phyloP scores from a whole-genome alignment of 1,140 invertebrate species.

The Macrobrachium nipponense region DNA sequence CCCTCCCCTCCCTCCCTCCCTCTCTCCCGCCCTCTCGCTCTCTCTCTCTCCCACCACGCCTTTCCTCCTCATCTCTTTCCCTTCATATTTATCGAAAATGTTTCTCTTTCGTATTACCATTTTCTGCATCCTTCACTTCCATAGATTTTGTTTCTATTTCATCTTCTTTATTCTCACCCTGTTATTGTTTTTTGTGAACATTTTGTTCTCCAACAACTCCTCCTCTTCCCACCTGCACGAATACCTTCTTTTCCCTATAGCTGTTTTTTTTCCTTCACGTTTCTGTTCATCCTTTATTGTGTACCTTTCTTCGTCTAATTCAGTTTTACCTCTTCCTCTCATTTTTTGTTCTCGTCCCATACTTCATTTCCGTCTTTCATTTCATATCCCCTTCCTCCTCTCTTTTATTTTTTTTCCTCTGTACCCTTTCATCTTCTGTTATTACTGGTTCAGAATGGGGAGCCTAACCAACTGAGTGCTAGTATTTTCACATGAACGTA shows the following conservation, averaged over 20 bases:
- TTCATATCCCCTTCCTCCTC: neutral
- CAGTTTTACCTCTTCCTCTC: neutral
- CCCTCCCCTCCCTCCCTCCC: conserved; percentile 19
- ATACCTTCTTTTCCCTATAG: neutral
- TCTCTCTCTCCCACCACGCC: neutral
- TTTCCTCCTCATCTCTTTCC: neutral
- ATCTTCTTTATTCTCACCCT: neutral
- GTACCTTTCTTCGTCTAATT: neutral
- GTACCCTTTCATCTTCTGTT: neutral
- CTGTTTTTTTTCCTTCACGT: neutral
- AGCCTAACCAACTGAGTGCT: too few species aligned
- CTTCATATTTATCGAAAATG: neutral
- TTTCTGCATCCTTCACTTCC: neutral
- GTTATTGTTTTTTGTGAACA: neutral
- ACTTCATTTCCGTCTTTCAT: neutral
- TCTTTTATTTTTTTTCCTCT: conserved; percentile 1
- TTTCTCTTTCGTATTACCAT: neutral
- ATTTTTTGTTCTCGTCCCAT: neutral
- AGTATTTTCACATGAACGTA: too few species aligned
- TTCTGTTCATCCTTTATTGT: neutral
- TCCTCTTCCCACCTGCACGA: neutral
- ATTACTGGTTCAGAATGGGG: too few species aligned
- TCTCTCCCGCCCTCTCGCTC: neutral
- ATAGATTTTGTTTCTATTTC: conserved; percentile 7
- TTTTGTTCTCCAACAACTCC: neutral